Evolutionary conservation across 2,888 invertebrate species (phyloP), one percentile per base, ranked within the genome.

Genomic region (Orthonychiurus folsomi): DNA sequence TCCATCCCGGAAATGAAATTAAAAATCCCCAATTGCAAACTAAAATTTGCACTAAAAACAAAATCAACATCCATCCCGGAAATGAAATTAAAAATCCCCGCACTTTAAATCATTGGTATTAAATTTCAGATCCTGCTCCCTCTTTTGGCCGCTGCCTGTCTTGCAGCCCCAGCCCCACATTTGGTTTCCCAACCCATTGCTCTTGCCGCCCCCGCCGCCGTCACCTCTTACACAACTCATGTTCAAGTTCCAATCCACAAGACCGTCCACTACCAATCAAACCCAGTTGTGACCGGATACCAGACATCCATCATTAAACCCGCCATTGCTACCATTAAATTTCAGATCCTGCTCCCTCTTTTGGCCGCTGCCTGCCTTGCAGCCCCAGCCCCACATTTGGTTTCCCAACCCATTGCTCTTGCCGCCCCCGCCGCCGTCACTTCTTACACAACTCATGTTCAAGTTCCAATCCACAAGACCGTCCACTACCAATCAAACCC

Each of bases 261-360:
- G 63, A 67, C 70, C 24, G 68, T 73, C 57, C 73, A 71, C 62
- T 77, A 77, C 66, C 76, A 75, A 56, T 66, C 69, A 60, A 70
- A 73, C 57, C 75, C 76, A 59, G 76, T 76, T 3, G 76, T 77
- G 25, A 75, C 76, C 62, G 76, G 76, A 54, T 76, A 76, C 72
- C 69, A 71, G 50, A 70, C 75, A 52, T 65, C 66, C 63, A 74
- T 75, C 66, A 66, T 75, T 65, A 77, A 76, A 72, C 76, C 77
- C 54, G 73, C 75, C 71, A 59, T 71, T 63, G 65, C 63, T 50
- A 20, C 37, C 15, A 5, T 37, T 37, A 5, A 37, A 37, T 37
- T 37, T 37, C 54, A 70, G 71, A 61, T 65, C 52, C 21, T 69
- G 37, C 62, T 70, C 54, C 67, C 71, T 9, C 64, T 69, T 61